Evolutionary conservation across 2,113 vertebrate genomes (phyloP), one percentile per base, ranked within the genome.

Genomic region (Zapus hudsonius): DNA sequence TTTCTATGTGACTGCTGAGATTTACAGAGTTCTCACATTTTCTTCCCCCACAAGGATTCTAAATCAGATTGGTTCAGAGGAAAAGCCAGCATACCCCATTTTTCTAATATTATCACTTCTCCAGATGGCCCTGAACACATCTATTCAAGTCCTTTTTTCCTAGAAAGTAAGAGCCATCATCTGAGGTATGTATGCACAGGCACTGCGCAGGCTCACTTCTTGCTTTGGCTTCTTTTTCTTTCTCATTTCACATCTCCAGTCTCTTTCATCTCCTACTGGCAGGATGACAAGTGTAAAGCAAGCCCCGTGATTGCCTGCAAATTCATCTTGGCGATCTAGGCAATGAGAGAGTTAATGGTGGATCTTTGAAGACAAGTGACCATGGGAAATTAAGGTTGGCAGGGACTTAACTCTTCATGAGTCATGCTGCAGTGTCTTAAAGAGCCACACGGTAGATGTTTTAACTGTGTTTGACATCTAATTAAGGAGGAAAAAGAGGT

Each of bases 321-420:
- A 94, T 96, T 97, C 93, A 96, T 92, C 97, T 96, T 97, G 95
- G 95, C 95, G 97, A 70, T 93, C 87, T 70, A 96, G 97, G 97
- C 97, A 98, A 96, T 81, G 97, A 97, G 95, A 96, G 97, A 96
- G 97, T 97, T 97, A 95, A 97, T 66, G 92, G 97, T 73, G 91
- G 95, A 97, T 97, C 96, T 98, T 98, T 98, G 97, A 97, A 98
- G 98, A 97, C 96, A 98, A 98, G 97, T 97, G 97, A 98, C 98
- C 98, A 98, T 97, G 98, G 98, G 98, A 98, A 98, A 98, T 98
- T 95, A 97, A 97, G 97, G 96, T 92, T 98, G 98, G 97, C 97
- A 98, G 97, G 97, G 97, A 97, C 97, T 98, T 98, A 98, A 98
- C 97, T 97, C 98, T 98, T 98, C 96, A 90, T 95, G 96, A 97